Evolutionary conservation across 2,113 vertebrate species (phyloP).

Genomic region (Monopterus albus): DNA sequence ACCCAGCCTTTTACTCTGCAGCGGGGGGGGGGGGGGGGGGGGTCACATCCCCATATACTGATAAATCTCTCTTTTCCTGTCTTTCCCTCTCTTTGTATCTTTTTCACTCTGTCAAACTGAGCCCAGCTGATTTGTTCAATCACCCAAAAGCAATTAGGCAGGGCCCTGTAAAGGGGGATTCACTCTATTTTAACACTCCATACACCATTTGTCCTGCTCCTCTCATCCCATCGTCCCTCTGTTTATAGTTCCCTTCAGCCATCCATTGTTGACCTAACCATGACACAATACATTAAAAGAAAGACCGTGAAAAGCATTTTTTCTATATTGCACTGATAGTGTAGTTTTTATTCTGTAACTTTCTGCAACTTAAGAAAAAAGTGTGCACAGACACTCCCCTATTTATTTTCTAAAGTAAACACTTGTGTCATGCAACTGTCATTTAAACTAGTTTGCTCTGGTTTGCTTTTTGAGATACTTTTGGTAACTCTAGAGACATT

Average conservation of each 20-base stretch:
- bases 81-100: conserved; percentile 22
- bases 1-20: conserved; percentile 45
- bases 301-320: conserved; percentile 2
- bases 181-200: conserved; percentile 60
- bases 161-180: conserved; percentile 66
- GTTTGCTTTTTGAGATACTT: conserved; percentile 43
- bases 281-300: conserved; percentile 29
- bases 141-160: conserved; percentile 62
- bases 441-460: conserved; percentile 38
- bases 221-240: conserved; percentile 30
- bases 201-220: conserved; percentile 49
- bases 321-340: conserved; percentile 11
- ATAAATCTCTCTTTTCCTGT: conserved; percentile 47
- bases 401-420: conserved; percentile 33
- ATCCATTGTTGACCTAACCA: conserved; percentile 38
- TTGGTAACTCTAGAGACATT: conserved; percentile 54
- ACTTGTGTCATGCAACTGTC: conserved; percentile 46
- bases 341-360: conserved; percentile 12
- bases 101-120: conserved; percentile 46
- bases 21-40: conserved; percentile 36
- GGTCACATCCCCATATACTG: conserved; percentile 44
- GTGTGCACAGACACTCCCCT: not conserved
- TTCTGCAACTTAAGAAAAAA: not conserved
- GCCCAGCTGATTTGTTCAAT: conserved; percentile 70
- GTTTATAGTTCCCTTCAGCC: conserved; percentile 43